Evolutionary conservation across 2,797 vertebrate genomes (phyloP).

Genomic region (Mus spretus): DNA sequence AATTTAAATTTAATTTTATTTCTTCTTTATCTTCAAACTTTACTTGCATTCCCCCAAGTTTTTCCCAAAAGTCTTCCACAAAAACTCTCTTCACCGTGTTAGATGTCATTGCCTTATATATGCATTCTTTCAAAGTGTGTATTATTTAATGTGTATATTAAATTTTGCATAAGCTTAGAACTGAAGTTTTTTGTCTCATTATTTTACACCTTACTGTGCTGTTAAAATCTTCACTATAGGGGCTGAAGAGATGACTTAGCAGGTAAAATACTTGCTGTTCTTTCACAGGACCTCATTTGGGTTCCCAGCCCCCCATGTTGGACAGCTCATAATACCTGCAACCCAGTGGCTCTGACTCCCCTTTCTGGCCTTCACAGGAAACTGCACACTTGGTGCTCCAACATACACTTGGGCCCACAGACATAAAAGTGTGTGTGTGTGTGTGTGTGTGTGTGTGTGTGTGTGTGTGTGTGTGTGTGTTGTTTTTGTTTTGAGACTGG

Average conservation of each 20-base stretch:
- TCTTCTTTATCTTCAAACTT: neutral
- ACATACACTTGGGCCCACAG: neutral
- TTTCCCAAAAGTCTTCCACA: neutral
- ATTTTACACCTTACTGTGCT: neutral
- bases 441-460: neutral
- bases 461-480: neutral
- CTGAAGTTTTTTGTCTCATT: neutral
- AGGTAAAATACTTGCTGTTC: neutral
- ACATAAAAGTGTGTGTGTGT: neutral
- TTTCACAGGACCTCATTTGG: neutral
- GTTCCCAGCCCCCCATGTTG: too few relatives aligned
- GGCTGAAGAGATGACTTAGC: neutral
- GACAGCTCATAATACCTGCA: neutral
- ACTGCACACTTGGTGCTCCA: neutral
- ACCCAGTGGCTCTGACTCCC: neutral
- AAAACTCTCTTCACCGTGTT: constrained; percentile 42
- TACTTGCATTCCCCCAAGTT: neutral
- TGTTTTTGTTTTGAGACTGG: neutral
- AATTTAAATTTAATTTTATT: constrained; percentile 6
- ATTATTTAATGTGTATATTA: constrained; percentile 10
- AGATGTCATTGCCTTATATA: neutral
- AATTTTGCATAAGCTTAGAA: constrained; percentile 35
- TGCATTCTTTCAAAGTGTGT: neutral
- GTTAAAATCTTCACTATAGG: constrained; percentile 20
- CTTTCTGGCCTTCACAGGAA: neutral